These are phyloP conservation scores for Megamerina dolium DNA, from an alignment of 2,888 invertebrate species.

Conservation along the genomic window DNA sequence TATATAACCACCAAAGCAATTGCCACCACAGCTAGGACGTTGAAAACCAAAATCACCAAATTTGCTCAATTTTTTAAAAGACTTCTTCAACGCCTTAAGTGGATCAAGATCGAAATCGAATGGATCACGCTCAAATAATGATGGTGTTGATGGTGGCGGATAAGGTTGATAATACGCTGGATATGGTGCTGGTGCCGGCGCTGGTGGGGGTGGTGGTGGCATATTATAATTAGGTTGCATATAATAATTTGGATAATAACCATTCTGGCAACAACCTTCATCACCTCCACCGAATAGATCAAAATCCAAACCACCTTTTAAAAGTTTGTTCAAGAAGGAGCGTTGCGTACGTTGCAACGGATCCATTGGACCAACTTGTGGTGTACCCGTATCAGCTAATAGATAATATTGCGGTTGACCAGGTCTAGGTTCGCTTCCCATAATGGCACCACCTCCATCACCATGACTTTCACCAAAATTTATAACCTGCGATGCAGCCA, in stretches of 20 bases:
- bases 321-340: slow-evolving; percentile 18
- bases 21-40: too few species aligned
- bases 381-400: slow-evolving; percentile 10
- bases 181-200: slow-evolving; percentile 1
- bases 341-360: slow-evolving; percentile 18
- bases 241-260: slow-evolving; percentile 8
- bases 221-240: neutral
- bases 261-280: slow-evolving; percentile 8
- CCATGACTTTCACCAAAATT: too few species aligned
- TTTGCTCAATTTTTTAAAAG: too few species aligned
- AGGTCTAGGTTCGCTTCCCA: too few species aligned
- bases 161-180: slow-evolving; percentile 7
- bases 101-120: too few species aligned
- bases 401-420: slow-evolving; percentile 15
- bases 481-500: too few species aligned
- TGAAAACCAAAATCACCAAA: too few species aligned
- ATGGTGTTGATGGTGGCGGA: neutral
- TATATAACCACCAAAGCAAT: neutral
- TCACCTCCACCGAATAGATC: slow-evolving; percentile 5
- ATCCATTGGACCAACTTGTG: slow-evolving; percentile 13
- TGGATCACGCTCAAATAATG: neutral
- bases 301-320: slow-evolving; percentile 10
- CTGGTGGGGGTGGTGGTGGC: slow-evolving; percentile 8
- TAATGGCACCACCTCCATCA: too few species aligned
- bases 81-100: too few species aligned